These are phyloP conservation scores for Atlantisia rogersi DNA, from an alignment of 2,113 vertebrate species.

Conservation along the genomic window DNA sequence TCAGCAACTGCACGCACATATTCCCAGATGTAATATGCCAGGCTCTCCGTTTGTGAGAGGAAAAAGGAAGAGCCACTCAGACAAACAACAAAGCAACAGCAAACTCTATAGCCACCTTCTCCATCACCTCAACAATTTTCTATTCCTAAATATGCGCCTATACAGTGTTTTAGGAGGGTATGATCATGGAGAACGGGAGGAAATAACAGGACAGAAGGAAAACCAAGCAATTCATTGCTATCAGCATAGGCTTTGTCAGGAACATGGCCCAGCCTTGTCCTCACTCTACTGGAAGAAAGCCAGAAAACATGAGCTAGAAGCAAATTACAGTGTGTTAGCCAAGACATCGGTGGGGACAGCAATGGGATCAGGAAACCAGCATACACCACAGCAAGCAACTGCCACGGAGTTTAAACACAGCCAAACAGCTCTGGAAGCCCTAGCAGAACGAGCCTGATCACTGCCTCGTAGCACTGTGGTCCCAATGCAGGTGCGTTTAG, in stretches of 20 bases:
- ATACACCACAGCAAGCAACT: not conserved
- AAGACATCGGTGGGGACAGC: not conserved
- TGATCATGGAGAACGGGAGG: not conserved
- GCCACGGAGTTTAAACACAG: not conserved
- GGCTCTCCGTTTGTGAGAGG: not conserved
- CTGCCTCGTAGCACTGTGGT: not conserved
- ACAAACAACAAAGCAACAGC: not conserved
- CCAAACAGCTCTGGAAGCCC: not conserved
- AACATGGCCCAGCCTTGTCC: not conserved
- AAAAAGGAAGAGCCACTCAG: not conserved
- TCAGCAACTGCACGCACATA: not conserved
- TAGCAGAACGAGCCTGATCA: not conserved
- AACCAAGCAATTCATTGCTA: not conserved
- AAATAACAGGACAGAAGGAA: not conserved
- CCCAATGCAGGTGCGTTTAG: not conserved
- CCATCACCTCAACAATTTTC: not conserved
- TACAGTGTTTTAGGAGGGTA: not conserved
- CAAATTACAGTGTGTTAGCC: not conserved
- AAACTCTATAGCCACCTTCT: not conserved
- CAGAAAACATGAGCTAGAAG: not conserved
- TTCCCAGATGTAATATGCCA: not conserved
- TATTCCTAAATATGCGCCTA: not conserved
- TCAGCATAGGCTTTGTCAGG: not conserved
- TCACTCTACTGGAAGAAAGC: not conserved
- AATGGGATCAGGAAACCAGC: not conserved